Evolutionary conservation across 2,113 vertebrate genomes (phyloP), one percentile per base, ranked within the genome.

Genomic region (Centropristis striata): DNA sequence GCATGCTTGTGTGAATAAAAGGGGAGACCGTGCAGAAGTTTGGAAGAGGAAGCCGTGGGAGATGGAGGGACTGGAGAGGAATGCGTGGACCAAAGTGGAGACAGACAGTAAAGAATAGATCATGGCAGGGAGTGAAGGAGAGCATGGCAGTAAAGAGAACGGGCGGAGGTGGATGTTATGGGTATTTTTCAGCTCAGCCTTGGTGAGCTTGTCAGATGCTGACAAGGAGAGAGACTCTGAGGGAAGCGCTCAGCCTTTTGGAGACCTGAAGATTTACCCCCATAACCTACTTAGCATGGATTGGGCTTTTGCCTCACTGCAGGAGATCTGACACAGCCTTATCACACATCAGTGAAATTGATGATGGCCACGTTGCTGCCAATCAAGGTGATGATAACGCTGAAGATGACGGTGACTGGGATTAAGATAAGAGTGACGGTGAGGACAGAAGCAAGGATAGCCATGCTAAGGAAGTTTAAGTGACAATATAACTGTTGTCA

Each of bases 261-360:
- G 90, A 91, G 89, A 92, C 81, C 76, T 78, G 72, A 83, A 90
- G 87, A 91, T 88, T 86, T 90, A 91, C 84, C 90, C 87, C 89
- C 71, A 44, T 89, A 94, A 93, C 88, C 86, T 84, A 91, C 81
- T 92, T 92, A 89, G 79, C 86, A 90, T 90, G 85, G 88, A 92
- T 88, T 47, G 67, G 60, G 70, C 84, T 71, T 78, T 73, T 74
- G 78, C 75, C 78, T 88, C 41, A 46, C 72, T 79, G 85, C 83
- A 83, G 78, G 68, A 76, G 73, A 88, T 89, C 86, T 80, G 80
- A 84, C 76, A 74, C 53, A 60, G 49, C 36, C 75, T 83, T 85
- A 87, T 88, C 88, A 41, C 69, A 71, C 80, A 75, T 81, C 66
- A 63, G 54, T 7, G 37, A 83, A 86, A 85, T 1, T 85, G 87